Conservation (phyloP, 1,140 invertebrate species). For the Drosophila pectinifera region DNA sequence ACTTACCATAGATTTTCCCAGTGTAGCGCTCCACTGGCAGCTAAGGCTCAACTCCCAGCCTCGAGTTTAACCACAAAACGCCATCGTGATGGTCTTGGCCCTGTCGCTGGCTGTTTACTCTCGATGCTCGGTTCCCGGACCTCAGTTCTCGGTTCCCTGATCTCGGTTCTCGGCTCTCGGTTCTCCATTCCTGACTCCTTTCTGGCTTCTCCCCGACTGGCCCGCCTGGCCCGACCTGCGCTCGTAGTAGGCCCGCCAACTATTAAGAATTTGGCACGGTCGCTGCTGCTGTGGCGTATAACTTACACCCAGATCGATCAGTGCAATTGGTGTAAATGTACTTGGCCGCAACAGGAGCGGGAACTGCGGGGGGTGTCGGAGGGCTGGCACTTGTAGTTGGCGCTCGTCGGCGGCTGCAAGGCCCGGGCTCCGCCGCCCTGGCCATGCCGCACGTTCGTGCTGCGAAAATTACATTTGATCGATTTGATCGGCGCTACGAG, state of each 20-base stretch:
- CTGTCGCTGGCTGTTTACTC: conserved; percentile 52
- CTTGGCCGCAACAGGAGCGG: conserved; percentile 50
- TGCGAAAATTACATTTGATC: conserved; percentile 85
- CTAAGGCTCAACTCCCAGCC: conserved; percentile 22
- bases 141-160: conserved; percentile 13
- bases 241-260: conserved; percentile 65
- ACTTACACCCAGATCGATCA: conserved; percentile 83
- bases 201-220: not conserved
- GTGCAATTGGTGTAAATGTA: conserved; percentile 84
- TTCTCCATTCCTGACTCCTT: conserved; percentile 26
- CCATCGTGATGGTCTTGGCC: conserved; percentile 58
- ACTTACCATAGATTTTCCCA: not conserved
- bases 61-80: conserved; percentile 69
- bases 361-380: conserved; percentile 14
- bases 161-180: conserved; percentile 1
- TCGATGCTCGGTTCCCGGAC: conserved; percentile 7
- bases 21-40: not conserved
- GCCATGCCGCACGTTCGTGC: conserved; percentile 80
- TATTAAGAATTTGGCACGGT: conserved; percentile 84
- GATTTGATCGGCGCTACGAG: conserved; percentile 85
- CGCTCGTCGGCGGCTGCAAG: conserved; percentile 45
- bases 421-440: conserved; percentile 16
- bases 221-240: conserved; percentile 42
- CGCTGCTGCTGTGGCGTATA: conserved; percentile 71
- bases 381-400: conserved; percentile 63